Evolutionary conservation across 2,888 invertebrate genomes (phyloP).

Genomic region (Eupithecia centaureata): DNA sequence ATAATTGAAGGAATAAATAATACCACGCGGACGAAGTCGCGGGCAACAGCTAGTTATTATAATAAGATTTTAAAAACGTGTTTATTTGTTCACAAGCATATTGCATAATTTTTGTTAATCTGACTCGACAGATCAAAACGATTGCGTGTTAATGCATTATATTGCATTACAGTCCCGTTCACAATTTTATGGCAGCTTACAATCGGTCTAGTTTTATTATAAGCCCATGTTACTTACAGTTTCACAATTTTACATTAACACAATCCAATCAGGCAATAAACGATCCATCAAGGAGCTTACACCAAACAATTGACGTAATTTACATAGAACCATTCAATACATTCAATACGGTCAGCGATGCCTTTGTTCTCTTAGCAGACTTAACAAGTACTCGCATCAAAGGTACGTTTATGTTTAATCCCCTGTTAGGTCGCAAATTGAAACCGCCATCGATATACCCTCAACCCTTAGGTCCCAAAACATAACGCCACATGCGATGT

Average conservation of each 20-base stretch:
- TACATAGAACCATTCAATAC: slow-evolving; percentile 30
- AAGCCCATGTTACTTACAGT: not conserved
- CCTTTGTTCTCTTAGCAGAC: slow-evolving; percentile 21
- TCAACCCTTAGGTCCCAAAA: slow-evolving; percentile 70
- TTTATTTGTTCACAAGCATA: not conserved
- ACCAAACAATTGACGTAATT: slow-evolving; percentile 22
- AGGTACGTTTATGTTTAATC: slow-evolving; percentile 59
- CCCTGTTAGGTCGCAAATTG: slow-evolving; percentile 63
- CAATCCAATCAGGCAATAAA: slow-evolving; percentile 10
- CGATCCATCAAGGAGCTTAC: slow-evolving; percentile 11
- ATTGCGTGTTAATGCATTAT: not conserved
- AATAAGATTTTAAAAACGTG: not conserved
- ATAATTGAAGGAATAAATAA: no score
- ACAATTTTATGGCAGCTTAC: not conserved
- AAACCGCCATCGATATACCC: slow-evolving; percentile 65
- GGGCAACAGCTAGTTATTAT: no score
- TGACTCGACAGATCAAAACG: not conserved
- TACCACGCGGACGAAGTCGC: no score
- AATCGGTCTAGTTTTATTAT: not conserved
- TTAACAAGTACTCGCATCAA: slow-evolving; percentile 24
- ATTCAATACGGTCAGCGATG: slow-evolving; percentile 28
- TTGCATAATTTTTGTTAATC: not conserved
- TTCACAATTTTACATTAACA: not conserved
- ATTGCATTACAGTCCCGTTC: not conserved
- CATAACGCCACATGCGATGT: slow-evolving; percentile 54